A percentile compares a stretch with the other conserved stretches of the same genome.
Conservation (phyloP, 92 coral and sea anemone species). For the Hydrozoanthus gracilis region DNA sequence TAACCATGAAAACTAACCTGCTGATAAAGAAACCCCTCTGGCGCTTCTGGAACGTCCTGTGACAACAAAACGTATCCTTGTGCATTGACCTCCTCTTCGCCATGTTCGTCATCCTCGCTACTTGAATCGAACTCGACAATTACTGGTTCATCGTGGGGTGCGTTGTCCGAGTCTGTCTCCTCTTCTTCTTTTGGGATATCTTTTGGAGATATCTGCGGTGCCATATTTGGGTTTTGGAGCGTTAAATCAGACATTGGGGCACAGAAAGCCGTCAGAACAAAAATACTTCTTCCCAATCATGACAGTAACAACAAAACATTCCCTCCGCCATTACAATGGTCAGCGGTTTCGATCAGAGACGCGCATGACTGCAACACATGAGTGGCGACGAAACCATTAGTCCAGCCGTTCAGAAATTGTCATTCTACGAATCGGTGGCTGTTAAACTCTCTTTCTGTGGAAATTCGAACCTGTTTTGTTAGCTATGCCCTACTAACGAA, state of each 20-base stretch:
- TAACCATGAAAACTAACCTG: conserved; percentile 12
- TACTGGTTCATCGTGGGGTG: conserved; percentile 33
- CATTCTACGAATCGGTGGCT: too few species aligned
- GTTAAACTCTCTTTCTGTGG: too few species aligned
- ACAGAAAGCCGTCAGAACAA: not conserved
- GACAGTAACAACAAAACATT: not conserved
- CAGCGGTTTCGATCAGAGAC: not conserved
- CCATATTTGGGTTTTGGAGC: not conserved
- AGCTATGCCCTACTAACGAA: too few species aligned
- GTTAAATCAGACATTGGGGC: conserved; percentile 38
- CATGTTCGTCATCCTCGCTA: conserved; percentile 44
- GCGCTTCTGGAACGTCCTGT: conserved; percentile 33
- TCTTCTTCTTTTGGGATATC: conserved; percentile 29
- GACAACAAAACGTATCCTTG: conserved; percentile 41
- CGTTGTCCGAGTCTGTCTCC: not conserved
- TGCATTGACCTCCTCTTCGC: conserved; percentile 12
- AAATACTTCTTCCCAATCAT: not conserved
- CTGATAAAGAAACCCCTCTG: conserved; percentile 30
- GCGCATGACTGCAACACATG: not conserved
- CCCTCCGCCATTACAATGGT: conserved; percentile 1
- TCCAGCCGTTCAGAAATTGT: too few species aligned
- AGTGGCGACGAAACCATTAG: not conserved
- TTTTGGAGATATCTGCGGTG: conserved; percentile 45
- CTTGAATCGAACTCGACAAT: conserved; percentile 31
- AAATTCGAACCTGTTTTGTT: too few species aligned